Percentiles rank a stretch among this genome's conserved stretches.
Evolutionary conservation across 2,888 invertebrate genomes (phyloP).

Genomic region (Resseliella maxima): DNA sequence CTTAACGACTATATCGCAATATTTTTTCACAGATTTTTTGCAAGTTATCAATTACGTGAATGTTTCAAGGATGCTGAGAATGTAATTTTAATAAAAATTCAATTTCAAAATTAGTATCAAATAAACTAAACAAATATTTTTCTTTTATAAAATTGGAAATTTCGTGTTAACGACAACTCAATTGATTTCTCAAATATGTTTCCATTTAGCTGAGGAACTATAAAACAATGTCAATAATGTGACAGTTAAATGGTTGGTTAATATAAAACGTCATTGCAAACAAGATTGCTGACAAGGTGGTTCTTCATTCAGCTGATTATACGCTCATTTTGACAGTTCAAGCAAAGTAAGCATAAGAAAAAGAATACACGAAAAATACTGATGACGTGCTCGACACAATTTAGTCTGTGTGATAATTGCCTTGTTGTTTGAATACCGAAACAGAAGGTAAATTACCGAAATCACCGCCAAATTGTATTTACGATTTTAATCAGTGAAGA

Average conservation of each 20-base stretch:
- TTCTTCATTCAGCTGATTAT: background rate
- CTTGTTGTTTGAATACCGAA: slow-evolving; percentile 49
- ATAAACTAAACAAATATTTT: too few relatives aligned
- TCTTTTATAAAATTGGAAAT: too few relatives aligned
- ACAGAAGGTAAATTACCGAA: slow-evolving; percentile 5
- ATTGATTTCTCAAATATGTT: background rate
- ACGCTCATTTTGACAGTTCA: slow-evolving; percentile 40
- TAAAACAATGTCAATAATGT: background rate
- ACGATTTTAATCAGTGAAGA: background rate
- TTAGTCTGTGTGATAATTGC: slow-evolving; percentile 43
- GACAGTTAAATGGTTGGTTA: slow-evolving; percentile 6
- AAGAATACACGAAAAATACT: slow-evolving; percentile 48
- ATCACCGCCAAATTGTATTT: slow-evolving; percentile 22
- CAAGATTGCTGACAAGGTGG: slow-evolving; percentile 9
- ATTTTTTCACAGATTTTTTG: background rate
- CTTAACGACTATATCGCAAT: background rate
- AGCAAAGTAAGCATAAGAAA: background rate
- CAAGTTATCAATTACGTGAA: background rate
- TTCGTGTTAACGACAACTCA: background rate
- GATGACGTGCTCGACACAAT: slow-evolving; percentile 55
- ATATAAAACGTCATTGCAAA: background rate
- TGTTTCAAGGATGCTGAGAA: background rate
- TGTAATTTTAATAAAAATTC: too few relatives aligned
- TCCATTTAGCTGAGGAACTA: too few relatives aligned
- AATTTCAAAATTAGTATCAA: too few relatives aligned